A percentile compares a stretch with the other conserved stretches of the same genome.
These are phyloP conservation scores for Macrotus californicus DNA, from an alignment of 2,113 vertebrate genomes.

Conservation along the genomic window DNA sequence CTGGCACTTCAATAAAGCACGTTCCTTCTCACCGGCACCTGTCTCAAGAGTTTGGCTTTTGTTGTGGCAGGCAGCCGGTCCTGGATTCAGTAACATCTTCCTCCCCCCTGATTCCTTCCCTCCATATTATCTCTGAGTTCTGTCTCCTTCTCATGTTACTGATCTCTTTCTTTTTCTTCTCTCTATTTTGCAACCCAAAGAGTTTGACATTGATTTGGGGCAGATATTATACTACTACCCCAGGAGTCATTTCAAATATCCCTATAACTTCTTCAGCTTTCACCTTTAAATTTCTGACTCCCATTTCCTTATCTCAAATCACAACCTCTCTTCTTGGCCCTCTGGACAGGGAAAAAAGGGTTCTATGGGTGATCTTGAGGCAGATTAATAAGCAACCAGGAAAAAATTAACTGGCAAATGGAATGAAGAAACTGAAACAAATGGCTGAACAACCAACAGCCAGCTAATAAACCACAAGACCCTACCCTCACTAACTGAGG, in stretches of 20 bases:
- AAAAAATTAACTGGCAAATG: neutral
- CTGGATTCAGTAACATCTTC: neutral
- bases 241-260: neutral
- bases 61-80: too few species aligned
- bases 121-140: neutral
- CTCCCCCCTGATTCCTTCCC: neutral
- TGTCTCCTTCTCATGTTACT: neutral
- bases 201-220: neutral
- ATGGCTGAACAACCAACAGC: neutral
- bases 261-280: neutral
- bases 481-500: neutral
- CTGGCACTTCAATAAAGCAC: too few species aligned
- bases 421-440: neutral
- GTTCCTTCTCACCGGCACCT: too few species aligned
- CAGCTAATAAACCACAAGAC: neutral
- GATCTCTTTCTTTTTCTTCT: neutral
- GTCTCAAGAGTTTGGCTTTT: too few species aligned
- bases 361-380: neutral
- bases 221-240: neutral
- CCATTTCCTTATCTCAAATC: slow-evolving; percentile 15
- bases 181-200: neutral
- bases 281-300: neutral
- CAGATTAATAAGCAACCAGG: neutral
- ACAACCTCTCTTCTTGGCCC: neutral
- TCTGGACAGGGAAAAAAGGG: neutral